phyloP scores from a whole-genome alignment of 2,888 invertebrate genomes.

The Parnassius mnemosyne region DNA sequence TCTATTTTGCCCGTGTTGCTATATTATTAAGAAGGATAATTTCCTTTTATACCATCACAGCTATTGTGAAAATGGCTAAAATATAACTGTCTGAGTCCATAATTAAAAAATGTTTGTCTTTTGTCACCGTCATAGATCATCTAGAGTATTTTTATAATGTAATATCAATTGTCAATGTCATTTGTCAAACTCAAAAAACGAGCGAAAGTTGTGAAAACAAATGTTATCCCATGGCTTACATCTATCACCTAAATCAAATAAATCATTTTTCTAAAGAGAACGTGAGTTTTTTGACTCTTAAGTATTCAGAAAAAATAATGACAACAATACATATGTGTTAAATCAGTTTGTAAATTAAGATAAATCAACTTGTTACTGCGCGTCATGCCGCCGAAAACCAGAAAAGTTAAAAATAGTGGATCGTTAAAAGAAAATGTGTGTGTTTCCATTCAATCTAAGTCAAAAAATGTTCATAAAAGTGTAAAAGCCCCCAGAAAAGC shows the following conservation, averaged over 20 bases:
- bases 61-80: too few relatives aligned
- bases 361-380: conserved; percentile 17
- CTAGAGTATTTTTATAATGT: too few relatives aligned
- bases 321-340: not conserved
- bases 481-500: conserved; percentile 49
- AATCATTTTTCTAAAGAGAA: not conserved
- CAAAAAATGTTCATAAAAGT: conserved; percentile 37
- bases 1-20: too few relatives aligned
- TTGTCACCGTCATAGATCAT: too few relatives aligned
- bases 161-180: conserved; percentile 20
- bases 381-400: conserved; percentile 67
- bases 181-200: conserved; percentile 45
- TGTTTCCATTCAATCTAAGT: conserved; percentile 37
- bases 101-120: too few relatives aligned
- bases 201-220: conserved; percentile 46
- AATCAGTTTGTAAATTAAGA: conserved; percentile 9
- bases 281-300: not conserved
- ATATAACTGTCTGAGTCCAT: too few relatives aligned
- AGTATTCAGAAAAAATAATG: not conserved
- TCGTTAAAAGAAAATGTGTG: conserved; percentile 57
- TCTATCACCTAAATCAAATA: not conserved
- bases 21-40: too few relatives aligned
- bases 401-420: conserved; percentile 49
- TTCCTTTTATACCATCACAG: too few relatives aligned
- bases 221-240: not conserved